A percentile compares a stretch with the other conserved stretches of the same genome.
Evolutionary conservation across 2,113 vertebrate species (phyloP).

Genomic region (Gnathonemus echidnorhynchus): DNA sequence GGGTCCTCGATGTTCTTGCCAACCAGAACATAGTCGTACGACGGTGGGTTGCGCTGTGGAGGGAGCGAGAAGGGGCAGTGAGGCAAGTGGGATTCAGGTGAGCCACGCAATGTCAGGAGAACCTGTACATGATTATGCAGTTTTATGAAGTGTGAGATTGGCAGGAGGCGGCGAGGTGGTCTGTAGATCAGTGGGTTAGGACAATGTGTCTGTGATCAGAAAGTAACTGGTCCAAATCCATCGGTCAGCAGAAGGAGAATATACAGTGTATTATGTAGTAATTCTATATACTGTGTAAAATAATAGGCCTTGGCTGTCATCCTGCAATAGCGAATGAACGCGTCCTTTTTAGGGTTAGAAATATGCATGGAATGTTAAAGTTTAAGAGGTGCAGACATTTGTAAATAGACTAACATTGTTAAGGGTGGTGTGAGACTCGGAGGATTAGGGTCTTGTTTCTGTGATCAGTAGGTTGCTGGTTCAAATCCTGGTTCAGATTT

Average conservation of each 20-base stretch:
- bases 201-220: neutral
- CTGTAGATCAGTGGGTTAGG: neutral
- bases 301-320: neutral
- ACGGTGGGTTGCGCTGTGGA: constrained; percentile 15
- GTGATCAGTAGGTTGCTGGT: neutral
- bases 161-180: neutral
- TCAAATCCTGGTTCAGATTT: neutral
- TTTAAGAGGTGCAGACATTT: neutral
- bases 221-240: neutral
- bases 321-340: neutral
- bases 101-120: neutral
- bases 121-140: neutral
- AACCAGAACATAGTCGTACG: constrained; percentile 77
- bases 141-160: neutral
- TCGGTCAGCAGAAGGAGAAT: neutral
- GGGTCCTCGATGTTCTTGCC: constrained; percentile 36
- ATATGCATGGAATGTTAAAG: neutral
- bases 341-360: neutral
- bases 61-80: neutral
- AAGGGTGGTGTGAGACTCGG: neutral
- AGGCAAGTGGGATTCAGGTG: neutral
- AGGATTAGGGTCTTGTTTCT: neutral
- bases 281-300: neutral
- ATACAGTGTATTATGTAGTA: neutral
- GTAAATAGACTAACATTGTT: neutral